Base-by-base conservation (phyloP, 2,113 vertebrate species). In the Nothocercus julius region DNA sequence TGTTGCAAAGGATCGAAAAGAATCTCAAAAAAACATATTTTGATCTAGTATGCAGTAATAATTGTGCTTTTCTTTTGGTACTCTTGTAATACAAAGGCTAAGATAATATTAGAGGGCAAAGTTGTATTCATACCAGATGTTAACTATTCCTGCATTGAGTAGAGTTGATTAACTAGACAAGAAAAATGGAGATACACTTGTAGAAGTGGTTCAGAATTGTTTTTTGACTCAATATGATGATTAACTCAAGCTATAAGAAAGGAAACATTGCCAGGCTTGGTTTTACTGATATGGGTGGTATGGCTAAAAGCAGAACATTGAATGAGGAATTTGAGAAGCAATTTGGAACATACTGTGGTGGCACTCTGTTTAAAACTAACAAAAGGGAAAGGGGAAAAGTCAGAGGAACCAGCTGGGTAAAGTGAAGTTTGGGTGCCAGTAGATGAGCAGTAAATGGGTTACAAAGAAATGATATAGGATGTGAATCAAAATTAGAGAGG, bases 61-160 rank as follows among this genome's bases (percentile, higher is more conserved):
- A 74, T 42, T n/a, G 27, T 34, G 11, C 22, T 70, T 82, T 78
- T 84, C 61, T 92, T 91, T 63, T 70, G 49, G 15, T 45, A 66
- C 13, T 62, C 36, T 85, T 9, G 18, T 76, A 73, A 53, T 53
- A 66, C 30, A 87, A 79, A 87, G 47, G 53, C 72, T 66, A 75
- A 87, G 89, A 85, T 83, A 8, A 4, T 66, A 49, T 85, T 82
- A 86, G 22, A 84, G 45, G 59, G 77, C 36, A 82, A 82, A 90
- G 53, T 53, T 80, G 13, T 69, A 51, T 75, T 89, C 75, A 89
- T 45, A 42, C 59, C 73, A 93, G 79, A 89, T 70, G 45, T 68
- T 92, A 93, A 88, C 77, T 91, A 54, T 94, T 94, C 87, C 68
- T 68, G 30, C 61, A 49, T 86, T 90, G 85, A 90, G 78, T 94